A percentile compares a stretch with the other conserved stretches of the same genome.
Evolutionary conservation across 2,888 invertebrate genomes (phyloP).

Genomic region (Chrysotoxum bicinctum): DNA sequence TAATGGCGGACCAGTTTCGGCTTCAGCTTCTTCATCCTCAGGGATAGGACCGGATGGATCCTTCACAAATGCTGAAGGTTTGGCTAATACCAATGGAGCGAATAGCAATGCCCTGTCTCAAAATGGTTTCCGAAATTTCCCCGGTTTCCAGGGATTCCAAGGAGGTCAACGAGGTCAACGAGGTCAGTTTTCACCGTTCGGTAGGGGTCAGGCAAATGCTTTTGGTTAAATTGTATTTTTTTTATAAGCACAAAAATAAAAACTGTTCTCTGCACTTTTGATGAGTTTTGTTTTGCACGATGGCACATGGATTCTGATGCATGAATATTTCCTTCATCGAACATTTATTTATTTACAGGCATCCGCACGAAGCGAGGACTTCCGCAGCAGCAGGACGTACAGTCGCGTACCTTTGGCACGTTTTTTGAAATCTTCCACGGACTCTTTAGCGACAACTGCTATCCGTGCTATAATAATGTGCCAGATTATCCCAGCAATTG

Average conservation of each 20-base stretch:
- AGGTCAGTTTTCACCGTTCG: slow-evolving; percentile 19
- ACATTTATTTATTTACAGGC: slow-evolving; percentile 36
- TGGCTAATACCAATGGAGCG: slow-evolving; percentile 20
- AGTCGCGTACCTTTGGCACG: slow-evolving; percentile 50
- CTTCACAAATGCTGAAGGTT: slow-evolving; percentile 54
- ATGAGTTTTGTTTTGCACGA: slow-evolving; percentile 21
- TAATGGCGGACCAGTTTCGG: slow-evolving; percentile 64
- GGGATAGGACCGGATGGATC: slow-evolving; percentile 59
- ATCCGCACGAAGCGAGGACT: slow-evolving; percentile 14
- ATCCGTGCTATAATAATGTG: slow-evolving; percentile 24
- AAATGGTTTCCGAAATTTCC: not conserved
- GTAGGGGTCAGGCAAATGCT: slow-evolving; percentile 31
- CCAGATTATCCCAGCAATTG: slow-evolving; percentile 74
- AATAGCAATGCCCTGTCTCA: slow-evolving; percentile 75
- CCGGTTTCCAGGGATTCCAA: not conserved
- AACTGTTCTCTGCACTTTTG: slow-evolving; percentile 22
- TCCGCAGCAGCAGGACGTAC: not conserved
- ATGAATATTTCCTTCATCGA: not conserved
- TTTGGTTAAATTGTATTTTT: slow-evolving; percentile 43
- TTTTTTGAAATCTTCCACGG: slow-evolving; percentile 42
- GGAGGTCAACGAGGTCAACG: not conserved
- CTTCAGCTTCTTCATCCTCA: slow-evolving; percentile 53
- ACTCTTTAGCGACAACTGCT: slow-evolving; percentile 44
- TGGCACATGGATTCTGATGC: not conserved
- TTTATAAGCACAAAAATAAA: slow-evolving; percentile 30